Evolutionary conservation across 2,888 invertebrate species (phyloP).

Genomic region (Adelphocoris suturalis): DNA sequence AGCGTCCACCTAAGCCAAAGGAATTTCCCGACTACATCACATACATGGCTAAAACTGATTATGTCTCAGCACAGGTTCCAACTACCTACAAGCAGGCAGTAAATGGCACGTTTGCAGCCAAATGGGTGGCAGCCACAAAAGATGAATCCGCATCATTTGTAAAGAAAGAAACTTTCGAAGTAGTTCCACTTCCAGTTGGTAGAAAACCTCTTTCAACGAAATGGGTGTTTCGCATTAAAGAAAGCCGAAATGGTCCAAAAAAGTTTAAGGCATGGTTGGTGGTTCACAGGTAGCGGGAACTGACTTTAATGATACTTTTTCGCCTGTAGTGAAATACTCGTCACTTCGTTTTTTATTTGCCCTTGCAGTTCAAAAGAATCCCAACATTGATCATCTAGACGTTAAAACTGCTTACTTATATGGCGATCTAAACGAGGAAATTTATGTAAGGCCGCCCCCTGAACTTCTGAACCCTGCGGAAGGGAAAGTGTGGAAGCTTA

Average conservation of each 20-base stretch:
- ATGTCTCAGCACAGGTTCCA: neutral
- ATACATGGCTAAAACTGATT: neutral
- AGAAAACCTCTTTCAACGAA: slow-evolving; percentile 75
- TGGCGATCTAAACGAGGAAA: no score
- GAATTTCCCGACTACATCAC: neutral
- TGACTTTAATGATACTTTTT: slow-evolving; percentile 76
- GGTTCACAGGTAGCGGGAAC: slow-evolving; percentile 75
- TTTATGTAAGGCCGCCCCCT: no score
- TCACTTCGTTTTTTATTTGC: no score
- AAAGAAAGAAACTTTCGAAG: slow-evolving; percentile 75
- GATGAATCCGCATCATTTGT: slow-evolving; percentile 75
- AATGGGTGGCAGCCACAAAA: no score
- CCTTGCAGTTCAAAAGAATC: no score
- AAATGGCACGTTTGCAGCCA: no score
- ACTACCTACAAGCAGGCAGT: neutral
- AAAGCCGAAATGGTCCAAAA: slow-evolving; percentile 68
- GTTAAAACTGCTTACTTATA: no score
- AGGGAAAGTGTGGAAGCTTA: no score
- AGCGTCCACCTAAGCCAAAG: neutral
- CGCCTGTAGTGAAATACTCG: no score
- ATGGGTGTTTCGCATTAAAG: slow-evolving; percentile 76
- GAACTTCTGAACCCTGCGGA: no score
- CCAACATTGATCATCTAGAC: no score
- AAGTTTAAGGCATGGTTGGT: slow-evolving; percentile 76
- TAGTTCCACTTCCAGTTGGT: slow-evolving; percentile 67